Evolutionary conservation across 2,113 vertebrate genomes (phyloP).

Genomic region (Psammodynastes pulverulentus): DNA sequence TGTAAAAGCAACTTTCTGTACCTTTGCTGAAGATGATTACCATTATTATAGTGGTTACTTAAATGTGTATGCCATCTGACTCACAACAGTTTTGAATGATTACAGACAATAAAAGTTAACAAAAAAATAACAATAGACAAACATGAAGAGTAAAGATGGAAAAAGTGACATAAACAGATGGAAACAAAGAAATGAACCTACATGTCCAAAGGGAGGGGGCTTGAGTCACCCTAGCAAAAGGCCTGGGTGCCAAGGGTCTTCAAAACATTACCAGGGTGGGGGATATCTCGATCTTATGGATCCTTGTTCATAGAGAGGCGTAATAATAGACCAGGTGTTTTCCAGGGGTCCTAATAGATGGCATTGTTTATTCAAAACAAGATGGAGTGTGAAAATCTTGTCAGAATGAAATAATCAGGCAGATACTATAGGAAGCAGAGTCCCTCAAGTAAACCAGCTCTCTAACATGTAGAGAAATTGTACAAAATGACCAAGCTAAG

Average conservation of each 20-base stretch:
- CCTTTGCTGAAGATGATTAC: conserved; percentile 1
- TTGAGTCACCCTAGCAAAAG: not conserved
- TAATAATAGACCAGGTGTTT: not conserved
- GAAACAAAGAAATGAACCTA: not conserved
- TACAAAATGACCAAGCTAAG: not conserved
- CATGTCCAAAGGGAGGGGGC: not conserved
- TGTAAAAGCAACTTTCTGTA: conserved; percentile 34
- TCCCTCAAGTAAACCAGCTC: not conserved
- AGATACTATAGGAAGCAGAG: not conserved
- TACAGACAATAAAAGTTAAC: not conserved
- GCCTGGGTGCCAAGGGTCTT: not conserved
- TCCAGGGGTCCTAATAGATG: not conserved
- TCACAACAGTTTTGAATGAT: not conserved
- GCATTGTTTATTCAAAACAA: not conserved
- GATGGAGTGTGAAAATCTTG: not conserved
- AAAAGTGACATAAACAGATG: not conserved
- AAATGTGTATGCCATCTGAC: not conserved
- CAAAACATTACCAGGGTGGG: not conserved
- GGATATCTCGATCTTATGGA: not conserved
- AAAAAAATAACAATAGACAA: not conserved
- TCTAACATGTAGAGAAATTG: not conserved
- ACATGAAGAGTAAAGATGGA: not conserved
- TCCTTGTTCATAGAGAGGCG: not conserved
- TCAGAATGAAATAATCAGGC: not conserved
- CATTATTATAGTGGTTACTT: not conserved